Evolutionary conservation across 1,140 invertebrate species (phyloP).

Genomic region (Trigoniulus corallinus): DNA sequence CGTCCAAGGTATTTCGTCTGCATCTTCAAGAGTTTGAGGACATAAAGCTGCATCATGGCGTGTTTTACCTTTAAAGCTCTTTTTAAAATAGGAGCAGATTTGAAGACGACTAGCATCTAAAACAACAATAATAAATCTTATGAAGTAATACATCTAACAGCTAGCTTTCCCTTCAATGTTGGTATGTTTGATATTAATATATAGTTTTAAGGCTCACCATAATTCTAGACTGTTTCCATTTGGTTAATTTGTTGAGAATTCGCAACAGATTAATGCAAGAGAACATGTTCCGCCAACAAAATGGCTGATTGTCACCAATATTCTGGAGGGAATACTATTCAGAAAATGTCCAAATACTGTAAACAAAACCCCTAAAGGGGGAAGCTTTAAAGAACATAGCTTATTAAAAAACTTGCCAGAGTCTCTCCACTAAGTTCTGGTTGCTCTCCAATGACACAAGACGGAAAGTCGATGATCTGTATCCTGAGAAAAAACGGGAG

Average conservation of each 20-base stretch:
- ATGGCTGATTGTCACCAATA: constrained; percentile 67
- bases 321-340: constrained; percentile 31
- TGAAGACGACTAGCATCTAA: constrained; percentile 96
- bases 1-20: constrained; percentile 97
- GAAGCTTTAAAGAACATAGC: neutral
- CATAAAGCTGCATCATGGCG: constrained; percentile 96
- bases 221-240: constrained; percentile 98
- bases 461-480: constrained; percentile 85
- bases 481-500: constrained; percentile 40
- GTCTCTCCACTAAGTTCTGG: constrained; percentile 85
- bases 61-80: constrained; percentile 87
- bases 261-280: constrained; percentile 93
- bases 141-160: neutral
- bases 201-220: constrained; percentile 55
- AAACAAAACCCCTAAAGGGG: constrained; percentile 6
- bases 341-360: neutral
- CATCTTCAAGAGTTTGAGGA: constrained; percentile 96
- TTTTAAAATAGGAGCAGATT: constrained; percentile 96
- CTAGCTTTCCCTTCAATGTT: too few relatives aligned
- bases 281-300: constrained; percentile 96
- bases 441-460: constrained; percentile 89
- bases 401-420: constrained; percentile 32
- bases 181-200: too few relatives aligned
- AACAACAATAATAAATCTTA: constrained; percentile 10
- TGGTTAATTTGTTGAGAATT: constrained; percentile 96